A percentile compares a stretch with the other conserved stretches of the same genome.
These are phyloP conservation scores for Cladopsammia gracilis DNA, from an alignment of 64 coral and sea anemone species.

Conservation along the genomic window DNA sequence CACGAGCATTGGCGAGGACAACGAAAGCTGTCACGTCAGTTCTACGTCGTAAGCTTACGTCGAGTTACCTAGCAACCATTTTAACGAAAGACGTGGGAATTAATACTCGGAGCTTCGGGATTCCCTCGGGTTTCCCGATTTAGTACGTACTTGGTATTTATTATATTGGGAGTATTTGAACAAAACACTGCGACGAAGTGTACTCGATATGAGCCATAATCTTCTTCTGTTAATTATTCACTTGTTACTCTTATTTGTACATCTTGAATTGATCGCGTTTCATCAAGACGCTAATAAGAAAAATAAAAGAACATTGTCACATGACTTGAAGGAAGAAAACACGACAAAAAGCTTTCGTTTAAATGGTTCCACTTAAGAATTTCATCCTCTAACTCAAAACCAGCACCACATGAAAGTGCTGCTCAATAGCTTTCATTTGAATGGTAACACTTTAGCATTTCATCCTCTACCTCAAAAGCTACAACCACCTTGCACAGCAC, in stretches of 20 bases:
- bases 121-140: background rate
- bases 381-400: too few relatives aligned
- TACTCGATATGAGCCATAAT: conserved; percentile 1
- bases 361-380: too few relatives aligned
- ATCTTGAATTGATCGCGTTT: background rate
- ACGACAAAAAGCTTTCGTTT: too few relatives aligned
- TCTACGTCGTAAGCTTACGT: background rate
- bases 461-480: too few relatives aligned
- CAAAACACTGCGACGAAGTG: background rate
- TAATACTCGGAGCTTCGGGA: background rate
- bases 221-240: background rate
- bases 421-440: too few relatives aligned
- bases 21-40: background rate
- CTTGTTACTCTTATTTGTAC: background rate
- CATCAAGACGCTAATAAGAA: conserved; percentile 15
- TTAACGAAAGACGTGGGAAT: background rate
- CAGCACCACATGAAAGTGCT: too few relatives aligned
- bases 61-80: background rate
- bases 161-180: background rate
- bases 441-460: too few relatives aligned
- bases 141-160: background rate
- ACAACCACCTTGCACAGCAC: too few relatives aligned
- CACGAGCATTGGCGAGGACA: background rate
- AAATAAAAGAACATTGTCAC: background rate
- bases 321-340: background rate